phyloP scores from a whole-genome alignment of 2,888 invertebrate genomes.

The Harpalus rufipes region DNA sequence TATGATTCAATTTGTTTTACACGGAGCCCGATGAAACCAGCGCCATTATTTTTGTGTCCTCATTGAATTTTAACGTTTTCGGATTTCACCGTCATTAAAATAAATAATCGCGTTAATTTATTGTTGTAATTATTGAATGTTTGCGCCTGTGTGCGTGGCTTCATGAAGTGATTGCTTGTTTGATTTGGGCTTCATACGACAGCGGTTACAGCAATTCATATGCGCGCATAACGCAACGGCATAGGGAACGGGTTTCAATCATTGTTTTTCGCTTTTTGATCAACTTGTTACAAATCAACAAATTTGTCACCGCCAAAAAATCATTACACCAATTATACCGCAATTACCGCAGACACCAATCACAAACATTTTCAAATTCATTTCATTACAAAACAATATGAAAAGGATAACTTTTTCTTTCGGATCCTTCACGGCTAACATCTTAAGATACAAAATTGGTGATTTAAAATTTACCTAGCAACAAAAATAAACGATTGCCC shows the following conservation, averaged over 20 bases:
- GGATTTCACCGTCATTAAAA: conserved; percentile 61
- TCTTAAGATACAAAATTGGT: no score
- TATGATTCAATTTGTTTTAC: conserved; percentile 68
- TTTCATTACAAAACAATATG: conserved; percentile 1
- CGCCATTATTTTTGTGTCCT: conserved; percentile 65
- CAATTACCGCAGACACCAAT: not conserved
- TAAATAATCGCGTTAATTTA: conserved; percentile 65
- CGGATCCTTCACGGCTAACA: no score
- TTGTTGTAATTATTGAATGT: conserved; percentile 63
- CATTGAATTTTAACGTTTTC: conserved; percentile 66
- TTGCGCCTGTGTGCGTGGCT: conserved; percentile 23
- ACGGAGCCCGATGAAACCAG: conserved; percentile 48
- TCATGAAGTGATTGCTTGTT: conserved; percentile 49
- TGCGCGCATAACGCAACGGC: conserved; percentile 6
- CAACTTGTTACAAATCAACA: conserved; percentile 34
- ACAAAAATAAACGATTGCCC: no score
- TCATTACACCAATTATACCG: conserved; percentile 9
- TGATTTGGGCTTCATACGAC: conserved; percentile 48
- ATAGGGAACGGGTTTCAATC: conserved; percentile 14
- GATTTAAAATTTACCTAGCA: no score
- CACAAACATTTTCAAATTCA: no score
- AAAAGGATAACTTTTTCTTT: not conserved
- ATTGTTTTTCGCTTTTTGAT: conserved; percentile 53
- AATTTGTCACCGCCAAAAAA: conserved; percentile 42
- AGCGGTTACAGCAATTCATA: conserved; percentile 43